Conservation (phyloP, 2,888 invertebrate species). For the Mimumesa dahlbomi region DNA sequence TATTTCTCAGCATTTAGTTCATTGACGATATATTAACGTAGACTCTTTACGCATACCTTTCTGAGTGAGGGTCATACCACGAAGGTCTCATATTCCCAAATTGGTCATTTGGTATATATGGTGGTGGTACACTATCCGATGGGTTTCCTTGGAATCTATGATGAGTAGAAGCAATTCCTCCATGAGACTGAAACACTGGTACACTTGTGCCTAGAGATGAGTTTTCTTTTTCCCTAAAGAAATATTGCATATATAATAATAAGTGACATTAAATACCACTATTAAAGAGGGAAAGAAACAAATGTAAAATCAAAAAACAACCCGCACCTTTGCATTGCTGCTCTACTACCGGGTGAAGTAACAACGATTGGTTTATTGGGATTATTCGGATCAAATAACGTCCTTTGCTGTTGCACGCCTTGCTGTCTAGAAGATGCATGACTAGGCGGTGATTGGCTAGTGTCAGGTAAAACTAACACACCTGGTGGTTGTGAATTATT, state of each 20-base stretch:
- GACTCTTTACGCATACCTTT: conserved; percentile 77
- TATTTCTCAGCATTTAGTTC: neutral
- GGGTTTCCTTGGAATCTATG: conserved; percentile 69
- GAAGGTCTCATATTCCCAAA: conserved; percentile 81
- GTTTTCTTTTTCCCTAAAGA: conserved; percentile 70
- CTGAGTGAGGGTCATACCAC: conserved; percentile 84
- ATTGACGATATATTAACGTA: neutral
- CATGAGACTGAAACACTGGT: conserved; percentile 70
- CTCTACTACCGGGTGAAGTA: conserved; percentile 81
- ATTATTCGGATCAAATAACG: conserved; percentile 85
- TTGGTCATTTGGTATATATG: conserved; percentile 79
- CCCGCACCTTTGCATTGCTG: conserved; percentile 70
- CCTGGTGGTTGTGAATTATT: conserved; percentile 76
- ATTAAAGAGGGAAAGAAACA: neutral
- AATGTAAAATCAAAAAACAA: no score
- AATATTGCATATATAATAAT: conserved; percentile 8
- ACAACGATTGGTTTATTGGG: conserved; percentile 88
- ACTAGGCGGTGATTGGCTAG: conserved; percentile 64
- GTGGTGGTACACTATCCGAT: conserved; percentile 64
- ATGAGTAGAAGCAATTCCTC: conserved; percentile 63
- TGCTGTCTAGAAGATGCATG: conserved; percentile 62
- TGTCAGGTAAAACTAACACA: conserved; percentile 79
- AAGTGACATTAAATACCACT: neutral
- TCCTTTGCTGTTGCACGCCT: conserved; percentile 79
- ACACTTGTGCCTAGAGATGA: conserved; percentile 62